phyloP scores from a whole-genome alignment of 1,140 invertebrate genomes.

The Mesaphorura yosii region DNA sequence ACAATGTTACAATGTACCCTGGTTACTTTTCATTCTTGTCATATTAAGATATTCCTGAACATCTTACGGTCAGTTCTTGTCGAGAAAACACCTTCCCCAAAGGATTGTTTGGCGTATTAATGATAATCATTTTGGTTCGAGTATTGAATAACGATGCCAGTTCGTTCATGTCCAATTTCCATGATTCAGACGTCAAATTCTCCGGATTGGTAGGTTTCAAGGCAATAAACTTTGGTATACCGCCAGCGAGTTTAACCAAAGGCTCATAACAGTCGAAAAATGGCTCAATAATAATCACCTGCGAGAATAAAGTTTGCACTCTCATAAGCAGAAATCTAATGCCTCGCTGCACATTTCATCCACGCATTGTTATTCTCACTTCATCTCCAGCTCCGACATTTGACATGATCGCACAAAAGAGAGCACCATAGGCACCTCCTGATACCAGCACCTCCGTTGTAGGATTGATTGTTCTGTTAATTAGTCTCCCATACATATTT shows the following conservation, averaged over 20 bases:
- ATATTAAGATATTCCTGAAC: not conserved
- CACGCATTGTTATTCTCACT: too few relatives aligned
- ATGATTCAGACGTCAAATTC: slow-evolving; percentile 8
- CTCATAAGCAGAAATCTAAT: too few relatives aligned
- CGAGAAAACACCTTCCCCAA: slow-evolving; percentile 75
- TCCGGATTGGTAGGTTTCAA: slow-evolving; percentile 57
- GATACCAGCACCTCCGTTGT: slow-evolving; percentile 77
- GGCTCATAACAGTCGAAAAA: slow-evolving; percentile 97
- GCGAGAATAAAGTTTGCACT: slow-evolving; percentile 18
- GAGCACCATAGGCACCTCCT: slow-evolving; percentile 78
- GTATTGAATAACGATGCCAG: slow-evolving; percentile 11
- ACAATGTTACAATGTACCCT: not conserved
- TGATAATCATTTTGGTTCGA: slow-evolving; percentile 87
- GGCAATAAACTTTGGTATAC: slow-evolving; percentile 73
- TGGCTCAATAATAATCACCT: slow-evolving; percentile 48
- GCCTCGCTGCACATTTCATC: too few relatives aligned
- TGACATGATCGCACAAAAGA: slow-evolving; percentile 71
- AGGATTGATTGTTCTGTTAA: slow-evolving; percentile 63
- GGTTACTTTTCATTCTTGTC: not conserved
- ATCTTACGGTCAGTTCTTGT: slow-evolving; percentile 45
- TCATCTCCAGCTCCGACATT: slow-evolving; percentile 39
- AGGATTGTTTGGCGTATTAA: slow-evolving; percentile 96
- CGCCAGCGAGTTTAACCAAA: slow-evolving; percentile 80
- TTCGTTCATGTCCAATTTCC: slow-evolving; percentile 16
- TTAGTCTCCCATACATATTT: slow-evolving; percentile 70